Conservation (phyloP, 2,113 vertebrate species). For the Macrotis lagotis region DNA sequence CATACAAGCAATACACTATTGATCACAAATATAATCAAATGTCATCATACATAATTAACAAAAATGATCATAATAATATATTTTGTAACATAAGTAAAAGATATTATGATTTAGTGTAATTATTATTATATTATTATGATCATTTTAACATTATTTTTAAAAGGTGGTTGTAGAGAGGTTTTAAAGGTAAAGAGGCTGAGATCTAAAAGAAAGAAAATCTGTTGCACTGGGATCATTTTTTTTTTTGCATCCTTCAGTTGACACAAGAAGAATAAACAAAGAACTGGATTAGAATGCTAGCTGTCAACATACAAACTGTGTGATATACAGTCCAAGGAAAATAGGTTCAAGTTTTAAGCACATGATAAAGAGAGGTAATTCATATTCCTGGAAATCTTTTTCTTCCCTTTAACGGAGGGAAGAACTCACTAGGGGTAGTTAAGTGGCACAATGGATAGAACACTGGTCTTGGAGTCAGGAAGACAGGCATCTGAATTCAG, state of each 20-base stretch:
- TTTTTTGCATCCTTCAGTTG: not conserved
- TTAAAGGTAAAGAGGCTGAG: too few relatives aligned
- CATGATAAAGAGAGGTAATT: too few relatives aligned
- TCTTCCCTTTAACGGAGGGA: too few relatives aligned
- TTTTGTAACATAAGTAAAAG: constrained; percentile 24
- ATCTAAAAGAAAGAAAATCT: not conserved
- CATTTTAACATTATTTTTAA: not conserved
- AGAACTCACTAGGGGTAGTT: too few relatives aligned
- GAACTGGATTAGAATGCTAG: not conserved
- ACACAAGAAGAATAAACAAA: not conserved
- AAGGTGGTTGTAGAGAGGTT: not conserved
- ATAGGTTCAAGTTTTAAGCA: too few relatives aligned
- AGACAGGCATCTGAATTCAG: too few relatives aligned
- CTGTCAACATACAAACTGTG: not conserved
- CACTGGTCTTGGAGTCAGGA: too few relatives aligned
- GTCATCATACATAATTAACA: not conserved
- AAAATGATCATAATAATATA: constrained; percentile 33
- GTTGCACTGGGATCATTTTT: not conserved
- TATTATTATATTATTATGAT: too few relatives aligned
- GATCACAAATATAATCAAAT: constrained; percentile 21
- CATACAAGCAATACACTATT: not conserved
- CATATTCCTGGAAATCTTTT: too few relatives aligned
- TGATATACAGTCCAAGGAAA: not conserved
- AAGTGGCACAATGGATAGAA: too few relatives aligned
- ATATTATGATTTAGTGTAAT: too few relatives aligned